These are phyloP conservation scores for Petroica traversi DNA, from an alignment of 2,113 vertebrate genomes.

Conservation along the genomic window DNA sequence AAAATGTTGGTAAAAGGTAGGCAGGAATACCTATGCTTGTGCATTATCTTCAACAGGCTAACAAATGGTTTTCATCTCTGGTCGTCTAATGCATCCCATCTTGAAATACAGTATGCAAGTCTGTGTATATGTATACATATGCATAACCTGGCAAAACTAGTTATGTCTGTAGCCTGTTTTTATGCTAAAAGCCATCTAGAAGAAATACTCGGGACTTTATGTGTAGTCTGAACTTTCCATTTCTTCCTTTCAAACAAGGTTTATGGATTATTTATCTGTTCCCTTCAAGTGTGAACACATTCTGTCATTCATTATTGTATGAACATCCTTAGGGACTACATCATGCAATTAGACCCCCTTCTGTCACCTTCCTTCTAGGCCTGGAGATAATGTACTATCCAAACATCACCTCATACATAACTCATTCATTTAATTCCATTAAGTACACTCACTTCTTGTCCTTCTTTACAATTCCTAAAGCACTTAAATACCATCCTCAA, in stretches of 20 bases:
- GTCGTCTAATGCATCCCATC: not conserved
- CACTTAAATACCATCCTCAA: not conserved
- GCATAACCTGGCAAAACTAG: not conserved
- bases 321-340: not conserved
- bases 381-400: not conserved
- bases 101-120: not conserved
- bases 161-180: not conserved
- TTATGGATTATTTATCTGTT: not conserved
- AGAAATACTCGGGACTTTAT: not conserved
- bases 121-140: too few species aligned
- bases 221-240: not conserved
- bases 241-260: not conserved
- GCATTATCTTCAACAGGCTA: not conserved
- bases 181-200: not conserved
- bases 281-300: not conserved
- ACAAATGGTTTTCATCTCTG: not conserved
- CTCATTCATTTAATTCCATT: not conserved
- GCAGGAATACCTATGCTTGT: not conserved
- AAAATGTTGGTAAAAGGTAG: not conserved
- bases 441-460: not conserved
- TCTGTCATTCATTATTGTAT: not conserved
- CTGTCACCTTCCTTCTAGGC: not conserved
- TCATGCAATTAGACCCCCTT: not conserved
- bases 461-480: not conserved
- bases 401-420: not conserved